Conservation (phyloP, 2,113 vertebrate genomes). For the Corythornis cristatus region DNA sequence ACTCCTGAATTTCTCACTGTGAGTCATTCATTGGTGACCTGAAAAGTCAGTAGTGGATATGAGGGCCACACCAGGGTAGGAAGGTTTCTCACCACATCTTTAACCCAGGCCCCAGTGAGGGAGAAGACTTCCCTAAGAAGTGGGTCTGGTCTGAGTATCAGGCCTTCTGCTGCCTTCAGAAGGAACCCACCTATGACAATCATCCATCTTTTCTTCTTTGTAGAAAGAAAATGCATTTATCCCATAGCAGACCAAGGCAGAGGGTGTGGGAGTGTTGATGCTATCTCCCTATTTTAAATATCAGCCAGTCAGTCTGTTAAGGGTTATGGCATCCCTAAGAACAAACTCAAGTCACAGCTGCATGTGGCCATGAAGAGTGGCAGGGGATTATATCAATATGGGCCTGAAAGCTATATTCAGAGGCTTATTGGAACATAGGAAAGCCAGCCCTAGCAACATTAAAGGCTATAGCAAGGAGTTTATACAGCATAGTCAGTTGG, state of each 20-base stretch:
- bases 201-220: neutral
- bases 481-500: slow-evolving; percentile 32
- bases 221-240: neutral
- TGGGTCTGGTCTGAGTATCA: too few relatives aligned
- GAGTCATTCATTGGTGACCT: too few relatives aligned
- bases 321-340: neutral
- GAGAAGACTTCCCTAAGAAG: too few relatives aligned
- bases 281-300: neutral
- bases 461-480: slow-evolving; percentile 58
- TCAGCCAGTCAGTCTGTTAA: neutral
- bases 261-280: neutral
- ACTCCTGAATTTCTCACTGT: too few relatives aligned
- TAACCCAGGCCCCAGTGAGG: too few relatives aligned
- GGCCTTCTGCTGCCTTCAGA: too few relatives aligned
- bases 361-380: neutral
- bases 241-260: neutral
- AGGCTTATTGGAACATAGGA: neutral
- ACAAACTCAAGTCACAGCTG: neutral
- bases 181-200: too few relatives aligned
- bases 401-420: slow-evolving; percentile 23
- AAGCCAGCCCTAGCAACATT: slow-evolving; percentile 21
- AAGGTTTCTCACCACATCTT: too few relatives aligned
- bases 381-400: neutral
- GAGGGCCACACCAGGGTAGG: too few relatives aligned
- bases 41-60: too few relatives aligned